Base-by-base conservation (phyloP, 2,797 vertebrate species). In the Amphiprion clarkii region DNA sequence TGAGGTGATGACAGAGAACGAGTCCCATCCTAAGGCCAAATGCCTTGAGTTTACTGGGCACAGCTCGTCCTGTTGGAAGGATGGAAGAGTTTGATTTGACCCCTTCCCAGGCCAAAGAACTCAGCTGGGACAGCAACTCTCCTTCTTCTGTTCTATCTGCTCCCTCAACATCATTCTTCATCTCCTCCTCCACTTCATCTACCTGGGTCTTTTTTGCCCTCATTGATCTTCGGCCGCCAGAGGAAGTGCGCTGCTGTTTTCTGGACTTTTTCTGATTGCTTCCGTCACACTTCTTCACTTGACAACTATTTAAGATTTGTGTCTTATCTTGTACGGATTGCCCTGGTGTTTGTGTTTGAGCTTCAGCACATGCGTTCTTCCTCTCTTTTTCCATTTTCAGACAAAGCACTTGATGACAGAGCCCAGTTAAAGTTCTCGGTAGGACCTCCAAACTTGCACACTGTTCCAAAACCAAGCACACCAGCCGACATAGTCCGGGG, bases 401-500 rank as follows among this genome's bases (percentile, higher is more conserved):
- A 56, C 85, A 80, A 4, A 97, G 71, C n/a, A 95, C 93, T 74
- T 82, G 90, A 3, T 95, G 89, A 29, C 95, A 95, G 68, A 98
- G 92, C 4, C 88, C 88, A 0, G 97, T 97, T 29, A 99, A 94
- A 1, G 96, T 97, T 53, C 91, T 91, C 1, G 97, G 96, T 44
- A 97, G 84, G 40, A 36, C 66, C 14, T 80, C 57, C 0, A 48
- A 71, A 39, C 0, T 44, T 71, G 88, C 89, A 49, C 88, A 84
- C 1, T 91, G 67, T 2, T 96, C 93, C 1, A 94, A 86, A 57
- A 97, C 90, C 56, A 78, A 93, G 85, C 97, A 97, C 36, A 96
- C 84, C 27, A 96, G 84, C 46, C 52, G 92, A 80, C 97, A 99
- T 23, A 98, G 78, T 2, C 92, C 86, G 0, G 98, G 97, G 68